Evolutionary conservation across 2,797 vertebrate species (phyloP).

Genomic region (Kryptopterus vitreolus): DNA sequence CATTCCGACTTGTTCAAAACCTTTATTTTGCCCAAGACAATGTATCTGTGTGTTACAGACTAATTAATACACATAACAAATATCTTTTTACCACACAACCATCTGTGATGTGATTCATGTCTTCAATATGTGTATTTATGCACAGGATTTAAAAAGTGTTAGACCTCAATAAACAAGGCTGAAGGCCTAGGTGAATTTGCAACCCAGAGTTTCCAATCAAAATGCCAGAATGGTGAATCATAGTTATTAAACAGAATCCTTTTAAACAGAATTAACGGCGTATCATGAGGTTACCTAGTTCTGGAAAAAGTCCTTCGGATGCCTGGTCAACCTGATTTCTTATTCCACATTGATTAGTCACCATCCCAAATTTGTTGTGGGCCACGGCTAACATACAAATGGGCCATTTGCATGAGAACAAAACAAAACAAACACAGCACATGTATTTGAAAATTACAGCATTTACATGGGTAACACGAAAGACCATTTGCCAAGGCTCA

Average conservation of each 20-base stretch:
- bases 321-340: not conserved
- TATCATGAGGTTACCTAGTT: not conserved
- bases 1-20: not conserved
- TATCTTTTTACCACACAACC: not conserved
- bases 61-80: not conserved
- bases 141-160: not conserved
- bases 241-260: not conserved
- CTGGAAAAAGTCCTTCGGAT: not conserved
- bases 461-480: slow-evolving; percentile 6
- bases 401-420: slow-evolving; percentile 16
- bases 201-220: not conserved
- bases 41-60: not conserved
- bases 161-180: not conserved
- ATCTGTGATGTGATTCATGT: not conserved
- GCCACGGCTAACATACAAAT: slow-evolving; percentile 8
- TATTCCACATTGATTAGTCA: slow-evolving; percentile 24
- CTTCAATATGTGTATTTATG: not conserved
- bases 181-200: not conserved
- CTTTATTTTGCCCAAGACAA: not conserved
- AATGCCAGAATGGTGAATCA: not conserved
- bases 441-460: slow-evolving; percentile 36
- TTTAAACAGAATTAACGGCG: not conserved
- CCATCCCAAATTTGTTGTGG: not conserved
- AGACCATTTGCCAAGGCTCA: slow-evolving; percentile 4
- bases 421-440: slow-evolving; percentile 26